Evolutionary conservation across 1,140 invertebrate genomes (phyloP).

Genomic region (Argopecten irradians): DNA sequence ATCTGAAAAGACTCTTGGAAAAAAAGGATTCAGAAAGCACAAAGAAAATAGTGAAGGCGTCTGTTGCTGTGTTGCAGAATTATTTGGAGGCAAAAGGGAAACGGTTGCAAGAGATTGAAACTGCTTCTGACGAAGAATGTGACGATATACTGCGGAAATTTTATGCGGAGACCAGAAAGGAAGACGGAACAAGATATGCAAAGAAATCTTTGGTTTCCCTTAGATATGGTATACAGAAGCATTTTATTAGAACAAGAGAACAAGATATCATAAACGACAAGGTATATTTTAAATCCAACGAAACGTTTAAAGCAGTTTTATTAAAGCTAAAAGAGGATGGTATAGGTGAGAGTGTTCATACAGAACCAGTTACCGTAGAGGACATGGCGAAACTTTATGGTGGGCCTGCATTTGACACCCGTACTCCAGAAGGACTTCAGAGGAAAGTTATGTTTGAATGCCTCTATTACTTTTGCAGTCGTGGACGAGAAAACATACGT

Average conservation of each 20-base stretch:
- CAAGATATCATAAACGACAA: slow-evolving; percentile 31
- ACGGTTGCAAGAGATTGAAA: neutral
- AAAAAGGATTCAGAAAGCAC: neutral
- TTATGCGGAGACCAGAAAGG: slow-evolving; percentile 32
- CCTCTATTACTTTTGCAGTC: slow-evolving; percentile 33
- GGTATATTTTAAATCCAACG: neutral
- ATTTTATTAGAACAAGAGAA: neutral
- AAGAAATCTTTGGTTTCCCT: neutral
- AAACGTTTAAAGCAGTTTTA: slow-evolving; percentile 35
- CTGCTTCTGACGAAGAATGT: neutral
- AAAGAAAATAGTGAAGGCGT: neutral
- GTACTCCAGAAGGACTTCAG: slow-evolving; percentile 30
- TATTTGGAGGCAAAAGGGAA: neutral
- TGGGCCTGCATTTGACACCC: neutral
- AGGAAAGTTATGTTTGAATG: slow-evolving; percentile 34
- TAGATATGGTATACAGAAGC: slow-evolving; percentile 34
- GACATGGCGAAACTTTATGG: slow-evolving; percentile 29
- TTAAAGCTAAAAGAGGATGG: slow-evolving; percentile 10
- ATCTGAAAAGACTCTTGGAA: neutral
- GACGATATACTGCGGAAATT: slow-evolving; percentile 32
- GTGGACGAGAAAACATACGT: slow-evolving; percentile 41
- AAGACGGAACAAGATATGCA: slow-evolving; percentile 27
- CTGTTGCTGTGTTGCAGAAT: neutral
- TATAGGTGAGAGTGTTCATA: neutral
- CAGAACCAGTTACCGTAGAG: neutral